Base-by-base conservation (phyloP, 2,888 invertebrate species). In the Drosophila yooni region DNA sequence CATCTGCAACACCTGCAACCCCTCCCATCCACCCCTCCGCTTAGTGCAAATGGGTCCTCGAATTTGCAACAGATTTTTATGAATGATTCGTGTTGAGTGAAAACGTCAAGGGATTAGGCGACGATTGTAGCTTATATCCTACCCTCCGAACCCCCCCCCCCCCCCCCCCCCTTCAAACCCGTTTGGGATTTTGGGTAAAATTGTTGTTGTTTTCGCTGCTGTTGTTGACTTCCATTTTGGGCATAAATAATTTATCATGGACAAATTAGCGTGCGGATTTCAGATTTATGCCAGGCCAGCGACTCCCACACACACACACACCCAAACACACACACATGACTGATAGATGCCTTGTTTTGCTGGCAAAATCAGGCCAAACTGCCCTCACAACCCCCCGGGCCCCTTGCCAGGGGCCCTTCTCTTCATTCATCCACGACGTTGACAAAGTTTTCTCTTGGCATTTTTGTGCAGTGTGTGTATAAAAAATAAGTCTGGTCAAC, bases 231-330 rank as follows among this genome's bases (percentile, higher is more conserved):
- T 78, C 79, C 80, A 79, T 74, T 86, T 83, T 83, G 87, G 86
- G 78, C 90, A 91, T 92, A 90, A 91, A 92, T 92, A 91, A 92
- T 92, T 92, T 92, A 92, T 92, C 86, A 90, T 83, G 85, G 82
- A 83, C 87, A 91, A 92, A 91, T 91, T 89, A 90, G 91, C 88
- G 82, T 75, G 72, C 74, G 83, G 84, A 79, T 88, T 82, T 82
- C 69, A 70, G 82, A 75, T 81, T 82, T 79, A 73, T 73, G 71
- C 72, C 59, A 60, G 50, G 48, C 61, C 52, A 60, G 65, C 40
- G 33, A 66, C 52, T 68, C 64, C 62, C 70, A 72, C 63, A 74
- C 69, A 57, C 52, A 66, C 53, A 46, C 70, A 50, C 63, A 54
- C 52, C 11, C 68, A 68, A 50, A 57, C 71, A 62, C 48, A 59